These are phyloP conservation scores for Hiodon alosoides DNA, from an alignment of 2,113 vertebrate genomes.

Conservation along the genomic window DNA sequence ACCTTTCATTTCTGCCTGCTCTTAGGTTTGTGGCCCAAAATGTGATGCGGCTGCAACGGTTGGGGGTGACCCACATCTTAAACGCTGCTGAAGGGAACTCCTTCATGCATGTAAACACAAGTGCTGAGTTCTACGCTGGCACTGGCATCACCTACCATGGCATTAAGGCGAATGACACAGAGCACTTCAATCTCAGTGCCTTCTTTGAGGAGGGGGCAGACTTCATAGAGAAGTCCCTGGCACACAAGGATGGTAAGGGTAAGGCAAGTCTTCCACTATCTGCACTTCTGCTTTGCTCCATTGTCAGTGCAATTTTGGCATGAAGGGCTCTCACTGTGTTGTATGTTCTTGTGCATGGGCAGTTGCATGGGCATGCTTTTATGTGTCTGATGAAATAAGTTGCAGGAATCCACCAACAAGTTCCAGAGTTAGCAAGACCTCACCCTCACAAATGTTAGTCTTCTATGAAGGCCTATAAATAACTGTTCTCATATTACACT, in stretches of 20 bases:
- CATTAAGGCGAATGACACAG: slow-evolving; percentile 87
- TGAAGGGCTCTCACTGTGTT: no score
- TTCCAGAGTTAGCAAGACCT: no score
- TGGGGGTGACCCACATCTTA: slow-evolving; percentile 90
- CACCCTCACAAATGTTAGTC: not conserved
- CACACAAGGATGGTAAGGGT: slow-evolving; percentile 87
- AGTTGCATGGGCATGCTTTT: no score
- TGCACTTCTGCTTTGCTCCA: no score
- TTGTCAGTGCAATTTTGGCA: no score
- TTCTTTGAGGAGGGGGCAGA: slow-evolving; percentile 93
- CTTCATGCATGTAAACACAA: slow-evolving; percentile 99
- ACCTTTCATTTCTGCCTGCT: slow-evolving; percentile 25
- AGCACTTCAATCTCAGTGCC: slow-evolving; percentile 86
- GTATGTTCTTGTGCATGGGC: no score
- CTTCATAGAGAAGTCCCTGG: slow-evolving; percentile 88
- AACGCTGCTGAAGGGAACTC: slow-evolving; percentile 94
- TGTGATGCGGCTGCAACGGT: slow-evolving; percentile 75
- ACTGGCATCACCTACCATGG: slow-evolving; percentile 89
- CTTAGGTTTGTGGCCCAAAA: slow-evolving; percentile 90
- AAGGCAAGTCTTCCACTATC: slow-evolving; percentile 4
- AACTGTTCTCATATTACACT: not conserved
- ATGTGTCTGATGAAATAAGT: no score
- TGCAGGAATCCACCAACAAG: no score
- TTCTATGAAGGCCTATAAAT: not conserved
- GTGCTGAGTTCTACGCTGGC: slow-evolving; percentile 83